phyloP scores from a whole-genome alignment of 2,888 invertebrate genomes.

The Microdon myrmicae region DNA sequence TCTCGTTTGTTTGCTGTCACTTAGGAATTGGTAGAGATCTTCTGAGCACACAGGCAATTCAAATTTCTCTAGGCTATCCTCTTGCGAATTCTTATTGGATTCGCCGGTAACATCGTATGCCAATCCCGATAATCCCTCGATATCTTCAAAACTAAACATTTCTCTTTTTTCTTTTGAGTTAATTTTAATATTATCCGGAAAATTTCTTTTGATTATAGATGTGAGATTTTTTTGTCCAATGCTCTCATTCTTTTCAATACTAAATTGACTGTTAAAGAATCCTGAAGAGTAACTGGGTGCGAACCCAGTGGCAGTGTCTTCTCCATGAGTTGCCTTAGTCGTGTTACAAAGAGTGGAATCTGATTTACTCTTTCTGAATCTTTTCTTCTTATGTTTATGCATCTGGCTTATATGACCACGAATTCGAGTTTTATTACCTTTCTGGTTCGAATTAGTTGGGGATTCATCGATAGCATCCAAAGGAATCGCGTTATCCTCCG shows the following conservation, averaged over 20 bases:
- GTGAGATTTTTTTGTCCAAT: slow-evolving; percentile 57
- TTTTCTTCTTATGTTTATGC: slow-evolving; percentile 25
- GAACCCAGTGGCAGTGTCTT: slow-evolving; percentile 11
- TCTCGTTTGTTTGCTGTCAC: slow-evolving; percentile 2
- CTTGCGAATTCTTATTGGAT: slow-evolving; percentile 3
- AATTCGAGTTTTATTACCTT: slow-evolving; percentile 44
- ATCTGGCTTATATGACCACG: slow-evolving; percentile 23
- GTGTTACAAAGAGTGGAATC: slow-evolving; percentile 52
- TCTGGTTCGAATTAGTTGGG: slow-evolving; percentile 54
- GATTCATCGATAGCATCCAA: slow-evolving; percentile 61
- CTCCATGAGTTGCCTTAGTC: slow-evolving; percentile 9
- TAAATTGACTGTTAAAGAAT: slow-evolving; percentile 61
- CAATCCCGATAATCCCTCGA: slow-evolving; percentile 31
- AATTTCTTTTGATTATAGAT: slow-evolving; percentile 41
- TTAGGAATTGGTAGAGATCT: slow-evolving; percentile 53
- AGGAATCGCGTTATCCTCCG: slow-evolving; percentile 4
- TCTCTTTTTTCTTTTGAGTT: background rate
- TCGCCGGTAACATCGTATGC: slow-evolving; percentile 11
- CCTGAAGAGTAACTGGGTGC: slow-evolving; percentile 56
- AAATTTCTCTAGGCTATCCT: slow-evolving; percentile 33
- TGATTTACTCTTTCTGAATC: slow-evolving; percentile 55
- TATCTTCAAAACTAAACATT: slow-evolving; percentile 17
- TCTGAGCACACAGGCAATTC: slow-evolving; percentile 59
- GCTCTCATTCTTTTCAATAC: slow-evolving; percentile 54
- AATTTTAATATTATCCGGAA: too few relatives aligned